These are phyloP conservation scores for Brachirus orientalis DNA, from an alignment of 2,113 vertebrate genomes.

Conservation along the genomic window DNA sequence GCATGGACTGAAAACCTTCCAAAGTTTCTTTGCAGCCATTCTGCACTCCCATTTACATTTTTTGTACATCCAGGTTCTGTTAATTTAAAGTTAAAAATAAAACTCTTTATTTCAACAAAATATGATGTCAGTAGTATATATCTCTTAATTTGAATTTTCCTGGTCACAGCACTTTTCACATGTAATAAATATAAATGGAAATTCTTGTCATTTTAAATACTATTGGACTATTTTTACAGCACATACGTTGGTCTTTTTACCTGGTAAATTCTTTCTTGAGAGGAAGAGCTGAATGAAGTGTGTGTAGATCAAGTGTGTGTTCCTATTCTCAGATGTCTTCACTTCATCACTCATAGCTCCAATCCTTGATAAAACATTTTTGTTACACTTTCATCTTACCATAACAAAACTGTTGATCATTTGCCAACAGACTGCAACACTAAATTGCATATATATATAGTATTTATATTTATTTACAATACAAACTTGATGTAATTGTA, in stretches of 20 bases:
- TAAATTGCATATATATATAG: not conserved
- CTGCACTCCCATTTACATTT: slow-evolving; percentile 12
- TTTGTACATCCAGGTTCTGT: slow-evolving; percentile 43
- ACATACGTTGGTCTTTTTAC: slow-evolving; percentile 17
- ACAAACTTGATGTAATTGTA: not conserved
- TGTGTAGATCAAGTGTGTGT: slow-evolving; percentile 29
- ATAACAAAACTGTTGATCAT: not conserved
- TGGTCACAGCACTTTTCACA: too few relatives aligned
- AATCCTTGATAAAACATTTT: slow-evolving; percentile 20
- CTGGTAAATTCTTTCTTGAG: slow-evolving; percentile 33
- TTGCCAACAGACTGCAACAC: not conserved
- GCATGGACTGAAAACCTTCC: slow-evolving; percentile 27
- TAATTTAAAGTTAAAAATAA: not conserved
- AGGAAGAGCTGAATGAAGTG: slow-evolving; percentile 53
- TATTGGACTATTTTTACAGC: too few relatives aligned
- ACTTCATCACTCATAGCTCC: slow-evolving; percentile 17
- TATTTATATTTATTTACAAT: too few relatives aligned
- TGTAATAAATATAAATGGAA: too few relatives aligned
- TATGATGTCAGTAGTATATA: too few relatives aligned
- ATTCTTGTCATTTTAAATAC: too few relatives aligned
- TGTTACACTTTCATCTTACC: not conserved
- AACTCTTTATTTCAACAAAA: too few relatives aligned
- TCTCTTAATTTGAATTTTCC: too few relatives aligned
- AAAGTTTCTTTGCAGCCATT: slow-evolving; percentile 47
- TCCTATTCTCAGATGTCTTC: not conserved